phyloP scores from a whole-genome alignment of 2,888 invertebrate species.

The Calliphora vomitoria region DNA sequence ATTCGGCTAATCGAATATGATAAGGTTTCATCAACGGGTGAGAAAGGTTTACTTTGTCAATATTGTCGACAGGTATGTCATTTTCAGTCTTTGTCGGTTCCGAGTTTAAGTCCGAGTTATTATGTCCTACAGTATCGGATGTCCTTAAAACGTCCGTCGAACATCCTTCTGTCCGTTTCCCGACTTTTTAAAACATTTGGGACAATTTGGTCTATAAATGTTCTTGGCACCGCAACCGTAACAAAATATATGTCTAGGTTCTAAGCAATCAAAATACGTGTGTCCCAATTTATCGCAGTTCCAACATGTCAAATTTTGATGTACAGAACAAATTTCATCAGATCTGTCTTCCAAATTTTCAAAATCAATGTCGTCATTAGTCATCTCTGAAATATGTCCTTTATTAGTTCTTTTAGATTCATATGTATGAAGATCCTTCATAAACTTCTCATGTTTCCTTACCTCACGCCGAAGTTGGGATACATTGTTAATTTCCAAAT shows the following conservation, averaged over 20 bases:
- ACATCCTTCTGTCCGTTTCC: conserved; percentile 15
- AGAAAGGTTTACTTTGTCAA: not conserved
- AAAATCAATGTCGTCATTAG: not conserved
- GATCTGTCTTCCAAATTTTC: not conserved
- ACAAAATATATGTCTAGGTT: not conserved
- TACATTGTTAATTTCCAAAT: too few relatives aligned
- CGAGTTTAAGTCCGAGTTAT: too few relatives aligned
- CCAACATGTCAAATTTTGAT: too few relatives aligned
- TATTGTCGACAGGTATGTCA: not conserved
- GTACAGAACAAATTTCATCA: not conserved
- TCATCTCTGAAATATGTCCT: not conserved
- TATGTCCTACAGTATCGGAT: not conserved
- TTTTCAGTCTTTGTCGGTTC: not conserved
- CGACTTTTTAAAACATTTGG: not conserved
- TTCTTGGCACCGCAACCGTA: not conserved
- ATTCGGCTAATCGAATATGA: not conserved
- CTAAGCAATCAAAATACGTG: not conserved
- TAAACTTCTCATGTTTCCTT: not conserved
- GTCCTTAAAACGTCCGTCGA: not conserved
- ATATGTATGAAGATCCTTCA: not conserved
- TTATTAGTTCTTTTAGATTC: not conserved
- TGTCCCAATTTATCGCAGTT: too few relatives aligned
- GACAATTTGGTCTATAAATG: conserved; percentile 4
- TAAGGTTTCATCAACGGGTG: not conserved
- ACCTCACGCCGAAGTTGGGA: too few relatives aligned